A percentile compares a stretch with the other conserved stretches of the same genome.
Conservation (phyloP, 1,140 invertebrate genomes). For the Trachelipus rathkii region DNA sequence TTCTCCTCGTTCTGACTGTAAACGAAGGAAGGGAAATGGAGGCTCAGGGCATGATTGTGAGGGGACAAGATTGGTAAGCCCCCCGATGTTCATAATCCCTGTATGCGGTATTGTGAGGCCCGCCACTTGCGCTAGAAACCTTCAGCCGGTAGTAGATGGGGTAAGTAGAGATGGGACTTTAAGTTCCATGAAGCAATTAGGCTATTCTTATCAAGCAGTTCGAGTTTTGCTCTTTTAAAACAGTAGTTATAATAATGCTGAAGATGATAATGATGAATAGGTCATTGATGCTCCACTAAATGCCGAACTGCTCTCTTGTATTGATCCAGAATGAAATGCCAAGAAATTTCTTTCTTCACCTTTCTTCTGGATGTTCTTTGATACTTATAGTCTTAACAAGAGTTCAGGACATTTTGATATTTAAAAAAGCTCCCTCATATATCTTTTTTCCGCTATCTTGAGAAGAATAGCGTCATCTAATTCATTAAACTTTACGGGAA, state of each 20-base stretch:
- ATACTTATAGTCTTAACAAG: constrained; percentile 16
- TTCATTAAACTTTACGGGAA: constrained; percentile 41
- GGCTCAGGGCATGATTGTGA: constrained; percentile 58
- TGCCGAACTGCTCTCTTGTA: not conserved
- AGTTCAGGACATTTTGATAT: constrained; percentile 1
- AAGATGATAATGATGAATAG: constrained; percentile 12
- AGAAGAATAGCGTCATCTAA: constrained; percentile 18
- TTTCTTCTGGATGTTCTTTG: constrained; percentile 8
- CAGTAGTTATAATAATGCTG: constrained; percentile 23
- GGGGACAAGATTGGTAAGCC: constrained; percentile 69
- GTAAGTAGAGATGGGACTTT: constrained; percentile 36
- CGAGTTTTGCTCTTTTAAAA: constrained; percentile 29
- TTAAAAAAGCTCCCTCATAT: not conserved
- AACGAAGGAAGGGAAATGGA: constrained; percentile 50
- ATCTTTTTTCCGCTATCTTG: not conserved
- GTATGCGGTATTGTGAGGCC: constrained; percentile 29
- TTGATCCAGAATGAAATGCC: constrained; percentile 8
- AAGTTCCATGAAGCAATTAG: constrained; percentile 42
- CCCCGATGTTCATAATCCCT: constrained; percentile 54
- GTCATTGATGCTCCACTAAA: constrained; percentile 12
- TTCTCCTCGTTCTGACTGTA: constrained; percentile 60
- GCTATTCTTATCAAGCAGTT: constrained; percentile 34
- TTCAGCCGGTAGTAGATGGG: constrained; percentile 19
- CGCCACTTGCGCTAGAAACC: constrained; percentile 7
- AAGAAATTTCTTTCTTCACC: constrained; percentile 3